phyloP scores from a whole-genome alignment of 2,113 vertebrate genomes.

The Megalops atlanticus region DNA sequence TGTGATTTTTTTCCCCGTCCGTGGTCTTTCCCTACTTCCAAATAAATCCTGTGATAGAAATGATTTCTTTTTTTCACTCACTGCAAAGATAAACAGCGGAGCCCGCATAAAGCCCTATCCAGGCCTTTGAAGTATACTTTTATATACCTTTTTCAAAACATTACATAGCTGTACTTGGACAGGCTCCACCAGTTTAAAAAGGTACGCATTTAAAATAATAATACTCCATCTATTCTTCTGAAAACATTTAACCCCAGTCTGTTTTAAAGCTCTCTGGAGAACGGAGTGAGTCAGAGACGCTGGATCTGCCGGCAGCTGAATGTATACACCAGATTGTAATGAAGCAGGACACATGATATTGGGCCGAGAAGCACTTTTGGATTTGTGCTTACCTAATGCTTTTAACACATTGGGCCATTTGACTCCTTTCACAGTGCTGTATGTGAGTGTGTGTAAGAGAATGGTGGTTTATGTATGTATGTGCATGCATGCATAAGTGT shows the following conservation, averaged over 20 bases:
- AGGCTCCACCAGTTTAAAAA: conserved; percentile 33
- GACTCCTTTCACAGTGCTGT: conserved; percentile 63
- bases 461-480: conserved; percentile 1
- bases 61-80: conserved; percentile 27
- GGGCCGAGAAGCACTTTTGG: conserved; percentile 62
- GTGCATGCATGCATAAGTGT: conserved; percentile 6
- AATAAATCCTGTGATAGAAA: conserved; percentile 44
- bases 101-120: background rate
- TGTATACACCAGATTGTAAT: conserved; percentile 69
- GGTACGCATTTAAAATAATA: conserved; percentile 54
- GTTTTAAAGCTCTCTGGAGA: conserved; percentile 57
- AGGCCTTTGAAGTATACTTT: conserved; percentile 38
- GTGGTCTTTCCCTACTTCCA: conserved; percentile 19
- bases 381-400: conserved; percentile 73
- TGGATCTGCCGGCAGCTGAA: conserved; percentile 47
- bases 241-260: conserved; percentile 55
- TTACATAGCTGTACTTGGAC: conserved; percentile 36
- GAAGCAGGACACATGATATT: conserved; percentile 72
- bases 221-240: conserved; percentile 59
- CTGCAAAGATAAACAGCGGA: conserved; percentile 44
- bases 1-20: conserved; percentile 36
- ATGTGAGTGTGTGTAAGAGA: conserved; percentile 23
- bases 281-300: conserved; percentile 55
- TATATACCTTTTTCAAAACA: conserved; percentile 47
- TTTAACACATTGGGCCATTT: conserved; percentile 74